Evolutionary conservation across 2,888 invertebrate genomes (phyloP).

Genomic region (Sinotaia quadrata): DNA sequence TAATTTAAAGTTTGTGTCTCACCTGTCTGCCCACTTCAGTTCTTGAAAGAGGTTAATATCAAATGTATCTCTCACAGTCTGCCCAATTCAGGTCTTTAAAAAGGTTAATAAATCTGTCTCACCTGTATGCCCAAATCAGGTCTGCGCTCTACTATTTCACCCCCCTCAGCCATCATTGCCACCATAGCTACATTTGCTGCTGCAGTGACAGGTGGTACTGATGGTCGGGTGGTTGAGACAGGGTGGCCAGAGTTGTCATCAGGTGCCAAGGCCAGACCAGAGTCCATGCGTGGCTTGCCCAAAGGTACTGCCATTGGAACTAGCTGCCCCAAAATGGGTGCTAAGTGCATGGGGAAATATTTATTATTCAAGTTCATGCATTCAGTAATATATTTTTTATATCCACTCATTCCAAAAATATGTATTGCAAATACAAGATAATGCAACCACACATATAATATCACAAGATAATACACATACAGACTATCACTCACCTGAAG

Average conservation of each 20-base stretch:
- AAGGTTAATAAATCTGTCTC: not conserved
- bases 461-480: not conserved
- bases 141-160: conserved; percentile 24
- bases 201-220: conserved; percentile 51
- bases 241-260: conserved; percentile 4
- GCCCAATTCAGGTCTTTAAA: too few species aligned
- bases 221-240: conserved; percentile 24
- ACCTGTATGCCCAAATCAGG: conserved; percentile 62
- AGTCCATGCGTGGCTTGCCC: conserved; percentile 60
- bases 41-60: too few species aligned
- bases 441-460: not conserved
- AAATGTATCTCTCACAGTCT: too few species aligned
- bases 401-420: too few species aligned
- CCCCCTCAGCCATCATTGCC: conserved; percentile 47
- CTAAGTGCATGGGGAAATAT: conserved; percentile 31
- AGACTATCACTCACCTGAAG: not conserved
- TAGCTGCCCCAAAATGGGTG: conserved; percentile 57
- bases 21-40: too few species aligned
- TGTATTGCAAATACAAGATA: not conserved
- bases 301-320: conserved; percentile 68
- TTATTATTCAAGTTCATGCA: not conserved
- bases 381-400: too few species aligned
- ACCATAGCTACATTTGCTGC: conserved; percentile 59
- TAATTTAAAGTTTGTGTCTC: too few species aligned
- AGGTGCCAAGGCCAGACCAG: conserved; percentile 46